A percentile compares a stretch with the other conserved stretches of the same genome.
phyloP scores from a whole-genome alignment of 2,888 invertebrate species.

The Eledona agricola region DNA sequence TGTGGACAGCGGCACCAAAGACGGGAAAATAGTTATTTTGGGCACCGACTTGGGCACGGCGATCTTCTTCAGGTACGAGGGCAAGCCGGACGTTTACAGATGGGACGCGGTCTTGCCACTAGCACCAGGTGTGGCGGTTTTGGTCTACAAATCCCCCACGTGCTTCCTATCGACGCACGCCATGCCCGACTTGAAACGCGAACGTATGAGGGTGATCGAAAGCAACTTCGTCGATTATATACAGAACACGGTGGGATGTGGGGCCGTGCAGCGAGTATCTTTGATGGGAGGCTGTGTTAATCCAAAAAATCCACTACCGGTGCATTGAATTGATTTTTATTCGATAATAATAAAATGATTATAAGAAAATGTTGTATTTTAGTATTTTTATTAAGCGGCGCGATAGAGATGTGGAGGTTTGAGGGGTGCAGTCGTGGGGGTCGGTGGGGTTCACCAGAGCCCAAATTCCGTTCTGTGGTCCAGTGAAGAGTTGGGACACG shows the following conservation, averaged over 20 bases:
- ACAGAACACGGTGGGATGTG: slow-evolving; percentile 70
- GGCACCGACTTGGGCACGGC: slow-evolving; percentile 71
- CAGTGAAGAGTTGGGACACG: slow-evolving; percentile 54
- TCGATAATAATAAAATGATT: slow-evolving; percentile 16
- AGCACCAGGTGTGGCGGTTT: slow-evolving; percentile 62
- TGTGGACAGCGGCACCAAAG: slow-evolving; percentile 67
- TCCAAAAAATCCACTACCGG: slow-evolving; percentile 18
- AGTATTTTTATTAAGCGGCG: slow-evolving; percentile 45
- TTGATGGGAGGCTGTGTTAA: slow-evolving; percentile 48
- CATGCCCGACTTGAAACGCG: slow-evolving; percentile 66
- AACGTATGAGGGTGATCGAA: slow-evolving; percentile 68
- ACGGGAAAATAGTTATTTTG: slow-evolving; percentile 67
- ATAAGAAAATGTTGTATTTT: slow-evolving; percentile 45
- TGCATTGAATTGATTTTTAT: slow-evolving; percentile 2
- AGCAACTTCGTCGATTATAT: slow-evolving; percentile 73
- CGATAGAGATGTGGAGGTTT: too few relatives aligned
- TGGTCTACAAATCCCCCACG: slow-evolving; percentile 65
- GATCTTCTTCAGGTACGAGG: slow-evolving; percentile 69
- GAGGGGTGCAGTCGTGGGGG: slow-evolving; percentile 47
- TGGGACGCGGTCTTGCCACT: slow-evolving; percentile 67
- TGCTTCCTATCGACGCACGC: slow-evolving; percentile 69
- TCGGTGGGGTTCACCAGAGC: slow-evolving; percentile 53
- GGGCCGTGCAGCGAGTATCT: slow-evolving; percentile 66
- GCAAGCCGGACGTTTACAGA: slow-evolving; percentile 67
- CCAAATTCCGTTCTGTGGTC: slow-evolving; percentile 53